Conservation (phyloP, 2,797 vertebrate species). For the Morelia viridis region DNA sequence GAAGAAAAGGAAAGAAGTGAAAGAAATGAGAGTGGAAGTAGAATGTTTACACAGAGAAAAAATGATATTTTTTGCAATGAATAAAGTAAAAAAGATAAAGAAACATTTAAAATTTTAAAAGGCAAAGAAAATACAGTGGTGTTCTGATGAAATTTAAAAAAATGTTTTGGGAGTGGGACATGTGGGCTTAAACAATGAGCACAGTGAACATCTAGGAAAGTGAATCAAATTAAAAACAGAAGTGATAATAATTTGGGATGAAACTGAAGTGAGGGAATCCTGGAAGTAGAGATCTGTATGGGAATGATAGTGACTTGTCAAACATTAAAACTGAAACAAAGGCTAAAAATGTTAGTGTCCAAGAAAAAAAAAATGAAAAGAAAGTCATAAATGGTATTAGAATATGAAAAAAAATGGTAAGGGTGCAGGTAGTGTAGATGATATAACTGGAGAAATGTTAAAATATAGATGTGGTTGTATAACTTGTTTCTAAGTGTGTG, state of each 20-base stretch:
- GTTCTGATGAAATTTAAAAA: background rate
- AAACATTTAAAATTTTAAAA: background rate
- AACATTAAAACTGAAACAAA: background rate
- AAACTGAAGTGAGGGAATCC: background rate
- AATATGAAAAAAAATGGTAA: background rate
- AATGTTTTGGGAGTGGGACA: background rate
- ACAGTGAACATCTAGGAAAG: background rate
- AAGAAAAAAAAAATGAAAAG: background rate
- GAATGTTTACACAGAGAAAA: background rate
- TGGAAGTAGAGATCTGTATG: background rate
- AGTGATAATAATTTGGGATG: background rate
- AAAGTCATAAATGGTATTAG: background rate
- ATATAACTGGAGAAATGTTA: background rate
- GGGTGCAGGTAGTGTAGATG: background rate
- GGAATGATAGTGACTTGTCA: background rate
- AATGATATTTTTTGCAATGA: background rate
- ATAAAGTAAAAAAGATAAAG: background rate
- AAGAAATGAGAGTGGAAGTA: background rate
- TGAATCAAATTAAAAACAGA: background rate
- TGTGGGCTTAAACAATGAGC: background rate
- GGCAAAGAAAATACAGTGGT: background rate
- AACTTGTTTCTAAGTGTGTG: background rate
- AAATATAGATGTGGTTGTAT: background rate
- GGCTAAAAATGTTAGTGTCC: background rate
- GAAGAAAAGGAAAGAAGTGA: background rate